phyloP scores from a whole-genome alignment of 2,797 vertebrate species.

The Acrossocheilus fasciatus region DNA sequence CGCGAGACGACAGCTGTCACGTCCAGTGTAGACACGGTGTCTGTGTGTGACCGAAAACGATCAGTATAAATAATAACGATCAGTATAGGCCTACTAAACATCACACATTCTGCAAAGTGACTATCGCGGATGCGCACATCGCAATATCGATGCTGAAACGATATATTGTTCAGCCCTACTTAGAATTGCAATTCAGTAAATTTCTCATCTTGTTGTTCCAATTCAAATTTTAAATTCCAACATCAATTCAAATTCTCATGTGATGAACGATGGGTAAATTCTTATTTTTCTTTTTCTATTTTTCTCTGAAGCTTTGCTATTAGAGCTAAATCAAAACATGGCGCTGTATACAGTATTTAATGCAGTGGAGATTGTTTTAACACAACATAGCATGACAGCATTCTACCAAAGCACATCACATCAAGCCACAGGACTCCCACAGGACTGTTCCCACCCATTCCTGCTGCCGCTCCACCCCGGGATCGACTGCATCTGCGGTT shows the following conservation, averaged over 20 bases:
- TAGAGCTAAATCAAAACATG: neutral
- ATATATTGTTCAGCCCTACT: too few species aligned
- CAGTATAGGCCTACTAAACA: too few species aligned
- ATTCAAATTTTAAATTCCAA: neutral
- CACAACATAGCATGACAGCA: neutral
- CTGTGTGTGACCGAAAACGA: too few species aligned
- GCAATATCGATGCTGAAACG: too few species aligned
- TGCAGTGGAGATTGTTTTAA: conserved; percentile 21
- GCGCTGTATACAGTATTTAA: neutral
- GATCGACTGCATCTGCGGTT: conserved; percentile 31
- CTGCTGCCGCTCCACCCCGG: conserved; percentile 14
- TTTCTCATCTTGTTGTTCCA: neutral
- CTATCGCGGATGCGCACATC: too few species aligned
- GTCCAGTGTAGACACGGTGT: too few species aligned
- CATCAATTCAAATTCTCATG: neutral
- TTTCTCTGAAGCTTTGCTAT: neutral
- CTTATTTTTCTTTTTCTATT: neutral
- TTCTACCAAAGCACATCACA: conserved; percentile 23
- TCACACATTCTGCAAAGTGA: too few species aligned
- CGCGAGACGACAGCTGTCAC: too few species aligned
- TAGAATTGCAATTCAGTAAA: neutral
- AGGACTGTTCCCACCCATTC: conserved; percentile 38
- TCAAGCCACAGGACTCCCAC: conserved; percentile 17
- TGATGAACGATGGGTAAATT: neutral
- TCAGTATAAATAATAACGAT: too few species aligned